Evolutionary conservation across 2,888 invertebrate species (phyloP).

Genomic region (Strigamia maritima): DNA sequence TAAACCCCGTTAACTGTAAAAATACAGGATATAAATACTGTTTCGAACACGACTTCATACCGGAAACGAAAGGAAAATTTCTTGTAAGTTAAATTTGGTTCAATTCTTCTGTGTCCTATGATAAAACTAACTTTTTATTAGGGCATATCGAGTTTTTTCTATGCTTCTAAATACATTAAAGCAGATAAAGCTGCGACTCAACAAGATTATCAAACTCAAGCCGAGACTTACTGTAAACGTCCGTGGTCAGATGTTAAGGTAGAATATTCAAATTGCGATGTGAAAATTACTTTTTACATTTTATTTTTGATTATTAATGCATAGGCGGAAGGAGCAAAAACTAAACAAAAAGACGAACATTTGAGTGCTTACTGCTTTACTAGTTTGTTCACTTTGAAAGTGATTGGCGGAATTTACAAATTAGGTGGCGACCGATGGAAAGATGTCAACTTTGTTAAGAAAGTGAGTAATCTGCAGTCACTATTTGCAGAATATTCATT

Average conservation of each 20-base stretch:
- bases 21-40: neutral
- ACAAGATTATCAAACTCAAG: neutral
- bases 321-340: neutral
- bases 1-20: neutral
- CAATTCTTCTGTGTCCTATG: neutral
- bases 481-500: neutral
- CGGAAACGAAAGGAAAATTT: slow-evolving; percentile 17
- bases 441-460: neutral
- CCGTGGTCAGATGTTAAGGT: neutral
- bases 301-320: neutral
- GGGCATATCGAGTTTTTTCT: slow-evolving; percentile 19
- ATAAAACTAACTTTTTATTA: neutral
- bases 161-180: neutral
- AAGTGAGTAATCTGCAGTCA: neutral
- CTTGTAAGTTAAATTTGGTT: neutral
- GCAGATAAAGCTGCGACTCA: neutral
- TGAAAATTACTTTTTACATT: neutral
- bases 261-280: neutral
- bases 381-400: neutral
- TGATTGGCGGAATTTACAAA: neutral
- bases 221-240: neutral
- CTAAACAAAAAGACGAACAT: neutral
- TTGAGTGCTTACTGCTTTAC: neutral
- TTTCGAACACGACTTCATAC: neutral
- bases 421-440: neutral